These are phyloP conservation scores for Pelobates fuscus DNA, from an alignment of 2,113 vertebrate species.

Conservation along the genomic window DNA sequence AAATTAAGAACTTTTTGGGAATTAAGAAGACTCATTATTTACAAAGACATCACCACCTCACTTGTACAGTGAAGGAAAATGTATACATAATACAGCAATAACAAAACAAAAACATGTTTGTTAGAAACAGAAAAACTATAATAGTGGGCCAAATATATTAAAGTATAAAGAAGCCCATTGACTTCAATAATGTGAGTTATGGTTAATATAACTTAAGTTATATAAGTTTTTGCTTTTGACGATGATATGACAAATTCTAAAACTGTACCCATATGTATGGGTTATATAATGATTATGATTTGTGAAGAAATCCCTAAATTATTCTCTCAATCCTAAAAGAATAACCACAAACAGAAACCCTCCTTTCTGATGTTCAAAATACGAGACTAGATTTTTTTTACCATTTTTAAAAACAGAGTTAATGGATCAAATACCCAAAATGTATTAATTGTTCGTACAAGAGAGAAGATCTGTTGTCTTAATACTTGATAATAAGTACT, in stretches of 20 bases:
- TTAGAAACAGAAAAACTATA: neutral
- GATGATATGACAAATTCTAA: too few relatives aligned
- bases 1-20: neutral
- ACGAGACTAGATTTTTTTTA: too few relatives aligned
- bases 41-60: too few relatives aligned
- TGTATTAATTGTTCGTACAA: too few relatives aligned
- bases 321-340: neutral
- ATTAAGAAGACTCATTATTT: neutral
- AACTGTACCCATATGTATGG: too few relatives aligned
- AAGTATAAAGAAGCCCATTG: neutral
- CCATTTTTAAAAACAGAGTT: too few relatives aligned
- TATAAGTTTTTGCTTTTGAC: too few relatives aligned
- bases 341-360: constrained; percentile 6
- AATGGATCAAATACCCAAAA: too few relatives aligned
- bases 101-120: neutral
- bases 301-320: too few relatives aligned
- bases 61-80: neutral
- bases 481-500: constrained; percentile 45
- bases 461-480: too few relatives aligned
- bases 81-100: neutral
- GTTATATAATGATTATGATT: too few relatives aligned
- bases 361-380: neutral
- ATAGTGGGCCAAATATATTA: neutral
- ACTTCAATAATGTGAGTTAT: neutral
- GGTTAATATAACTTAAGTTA: too few relatives aligned